Evolutionary conservation across 1,140 invertebrate species (phyloP).

Genomic region (Drosophila saltans): DNA sequence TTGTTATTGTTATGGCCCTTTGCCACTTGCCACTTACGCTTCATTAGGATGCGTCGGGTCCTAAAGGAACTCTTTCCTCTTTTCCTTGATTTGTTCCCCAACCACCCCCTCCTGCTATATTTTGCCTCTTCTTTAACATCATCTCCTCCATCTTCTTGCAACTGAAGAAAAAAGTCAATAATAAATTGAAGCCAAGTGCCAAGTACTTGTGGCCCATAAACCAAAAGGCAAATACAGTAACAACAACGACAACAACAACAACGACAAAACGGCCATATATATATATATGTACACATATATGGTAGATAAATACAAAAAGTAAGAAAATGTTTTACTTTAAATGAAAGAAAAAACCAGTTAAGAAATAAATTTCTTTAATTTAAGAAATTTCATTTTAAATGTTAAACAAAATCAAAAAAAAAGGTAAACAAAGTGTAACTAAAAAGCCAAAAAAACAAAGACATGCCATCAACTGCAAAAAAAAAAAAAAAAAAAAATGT

Average conservation of each 20-base stretch:
- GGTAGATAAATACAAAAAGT: not conserved
- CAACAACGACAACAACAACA: not conserved
- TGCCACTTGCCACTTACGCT: conserved; percentile 75
- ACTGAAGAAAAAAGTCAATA: conserved; percentile 59
- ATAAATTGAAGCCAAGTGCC: conserved; percentile 68
- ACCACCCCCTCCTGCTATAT: not conserved
- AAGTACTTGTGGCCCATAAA: conserved; percentile 54
- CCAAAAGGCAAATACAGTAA: conserved; percentile 50
- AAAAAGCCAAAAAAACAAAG: no score
- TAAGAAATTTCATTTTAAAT: no score
- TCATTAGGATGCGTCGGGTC: conserved; percentile 71
- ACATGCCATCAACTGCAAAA: no score
- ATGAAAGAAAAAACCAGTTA: not conserved
- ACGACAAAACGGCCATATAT: not conserved
- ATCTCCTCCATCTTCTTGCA: conserved; percentile 2
- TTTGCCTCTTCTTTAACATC: not conserved
- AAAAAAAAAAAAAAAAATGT: no score
- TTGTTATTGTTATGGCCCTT: conserved; percentile 68
- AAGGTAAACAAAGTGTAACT: no score
- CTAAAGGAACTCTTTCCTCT: conserved; percentile 69
- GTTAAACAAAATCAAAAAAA: no score
- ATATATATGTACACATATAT: not conserved
- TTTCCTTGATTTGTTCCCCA: not conserved
- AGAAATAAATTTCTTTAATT: not conserved
- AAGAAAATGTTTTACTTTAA: not conserved